These are phyloP conservation scores for Scaptomyza cyrtandrae DNA, from an alignment of 2,888 invertebrate species.

Conservation along the genomic window DNA sequence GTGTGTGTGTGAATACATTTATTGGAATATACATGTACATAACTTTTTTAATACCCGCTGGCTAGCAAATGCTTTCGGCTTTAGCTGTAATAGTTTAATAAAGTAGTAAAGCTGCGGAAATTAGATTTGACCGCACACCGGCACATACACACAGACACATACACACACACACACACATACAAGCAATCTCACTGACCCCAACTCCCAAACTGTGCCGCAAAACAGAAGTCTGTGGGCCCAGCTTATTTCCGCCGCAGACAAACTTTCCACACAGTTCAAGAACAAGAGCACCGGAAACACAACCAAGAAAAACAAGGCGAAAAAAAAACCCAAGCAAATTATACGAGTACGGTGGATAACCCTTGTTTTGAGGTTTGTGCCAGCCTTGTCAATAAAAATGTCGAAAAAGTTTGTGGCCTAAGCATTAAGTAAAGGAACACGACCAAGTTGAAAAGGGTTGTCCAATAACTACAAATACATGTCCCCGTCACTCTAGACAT, in stretches of 20 bases:
- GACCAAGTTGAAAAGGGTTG: slow-evolving; percentile 72
- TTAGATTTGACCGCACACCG: slow-evolving; percentile 80
- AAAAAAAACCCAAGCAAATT: slow-evolving; percentile 50
- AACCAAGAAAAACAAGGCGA: slow-evolving; percentile 22
- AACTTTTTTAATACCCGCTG: slow-evolving; percentile 73
- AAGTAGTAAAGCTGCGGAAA: slow-evolving; percentile 82
- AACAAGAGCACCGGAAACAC: slow-evolving; percentile 14
- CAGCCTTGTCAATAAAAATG: slow-evolving; percentile 79
- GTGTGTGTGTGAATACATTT: slow-evolving; percentile 27
- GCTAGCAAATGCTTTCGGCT: slow-evolving; percentile 44
- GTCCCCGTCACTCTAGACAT: slow-evolving; percentile 6
- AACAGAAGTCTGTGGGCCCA: slow-evolving; percentile 61
- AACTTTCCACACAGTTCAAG: slow-evolving; percentile 57
- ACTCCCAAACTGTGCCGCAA: neutral
- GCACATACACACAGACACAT: slow-evolving; percentile 30
- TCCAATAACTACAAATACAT: slow-evolving; percentile 20
- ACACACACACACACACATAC: neutral
- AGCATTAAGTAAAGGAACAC: slow-evolving; percentile 63
- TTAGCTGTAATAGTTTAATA: slow-evolving; percentile 80
- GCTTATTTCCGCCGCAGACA: slow-evolving; percentile 73
- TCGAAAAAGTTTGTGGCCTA: slow-evolving; percentile 74
- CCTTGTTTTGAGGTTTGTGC: slow-evolving; percentile 60
- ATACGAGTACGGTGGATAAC: slow-evolving; percentile 45
- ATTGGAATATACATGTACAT: slow-evolving; percentile 59
- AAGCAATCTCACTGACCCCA: neutral